phyloP scores from a whole-genome alignment of 2,113 vertebrate species.

The Cryptomyrus ogoouensis region DNA sequence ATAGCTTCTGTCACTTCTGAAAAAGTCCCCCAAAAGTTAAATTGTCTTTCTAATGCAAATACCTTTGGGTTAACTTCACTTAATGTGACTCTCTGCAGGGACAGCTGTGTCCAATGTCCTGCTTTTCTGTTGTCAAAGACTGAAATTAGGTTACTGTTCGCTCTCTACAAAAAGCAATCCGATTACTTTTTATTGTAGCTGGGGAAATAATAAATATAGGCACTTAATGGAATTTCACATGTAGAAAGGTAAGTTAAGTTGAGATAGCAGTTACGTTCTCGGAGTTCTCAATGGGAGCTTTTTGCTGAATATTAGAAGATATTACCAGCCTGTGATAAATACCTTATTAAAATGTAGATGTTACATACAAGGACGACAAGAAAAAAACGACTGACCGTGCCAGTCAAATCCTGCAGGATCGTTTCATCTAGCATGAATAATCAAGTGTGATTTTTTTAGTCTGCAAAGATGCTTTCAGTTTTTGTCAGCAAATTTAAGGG shows the following conservation, averaged over 20 bases:
- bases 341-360: background rate
- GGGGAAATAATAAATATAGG: background rate
- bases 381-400: background rate
- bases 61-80: background rate
- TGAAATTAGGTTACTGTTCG: background rate
- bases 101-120: background rate
- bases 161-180: background rate
- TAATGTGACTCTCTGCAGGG: background rate
- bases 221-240: background rate
- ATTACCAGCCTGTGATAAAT: background rate
- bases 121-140: background rate
- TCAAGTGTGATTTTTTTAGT: constrained; percentile 18
- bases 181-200: background rate
- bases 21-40: background rate
- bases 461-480: constrained; percentile 19
- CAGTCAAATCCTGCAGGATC: background rate
- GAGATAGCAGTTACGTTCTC: background rate
- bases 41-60: constrained; percentile 9
- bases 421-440: constrained; percentile 18
- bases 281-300: background rate
- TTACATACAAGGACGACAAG: background rate
- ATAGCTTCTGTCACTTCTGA: background rate
- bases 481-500: constrained; percentile 30
- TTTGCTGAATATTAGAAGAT: background rate
- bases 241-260: background rate